These are phyloP conservation scores for Bufotes viridis DNA, from an alignment of 2,797 vertebrate species.

Conservation along the genomic window DNA sequence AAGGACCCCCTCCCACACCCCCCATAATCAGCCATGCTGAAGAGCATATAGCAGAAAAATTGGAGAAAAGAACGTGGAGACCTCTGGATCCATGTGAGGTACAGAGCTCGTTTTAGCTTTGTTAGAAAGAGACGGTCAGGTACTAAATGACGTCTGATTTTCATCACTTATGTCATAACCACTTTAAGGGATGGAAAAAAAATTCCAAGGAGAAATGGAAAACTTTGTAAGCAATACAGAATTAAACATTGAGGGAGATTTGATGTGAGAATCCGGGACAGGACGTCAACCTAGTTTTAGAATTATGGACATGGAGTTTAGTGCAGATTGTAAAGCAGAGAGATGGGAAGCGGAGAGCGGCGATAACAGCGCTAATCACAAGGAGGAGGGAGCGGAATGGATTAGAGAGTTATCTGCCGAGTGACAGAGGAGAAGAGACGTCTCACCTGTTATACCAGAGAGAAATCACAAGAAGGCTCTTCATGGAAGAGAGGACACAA, in stretches of 20 bases:
- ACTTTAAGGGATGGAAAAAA: neutral
- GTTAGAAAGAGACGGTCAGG: too few species aligned
- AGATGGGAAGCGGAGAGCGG: conserved; percentile 13
- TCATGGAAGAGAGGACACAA: neutral
- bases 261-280: conserved; percentile 18
- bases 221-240: conserved; percentile 8
- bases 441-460: neutral
- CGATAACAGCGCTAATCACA: conserved; percentile 37
- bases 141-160: too few species aligned
- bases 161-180: neutral
- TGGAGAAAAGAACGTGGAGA: too few species aligned
- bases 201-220: neutral
- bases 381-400: neutral
- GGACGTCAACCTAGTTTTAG: conserved; percentile 19
- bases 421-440: conserved; percentile 1
- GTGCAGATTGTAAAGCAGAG: conserved; percentile 19
- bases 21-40: too few species aligned
- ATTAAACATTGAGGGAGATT: neutral
- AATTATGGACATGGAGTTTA: conserved; percentile 24
- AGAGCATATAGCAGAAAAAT: too few species aligned
- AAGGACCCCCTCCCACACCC: too few species aligned
- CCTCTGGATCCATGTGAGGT: too few species aligned
- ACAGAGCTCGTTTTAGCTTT: too few species aligned
- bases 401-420: conserved; percentile 35
- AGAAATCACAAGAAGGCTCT: neutral